phyloP scores from a whole-genome alignment of 53 echinoderm and acorn worm species.

The Apostichopus leukothele region DNA sequence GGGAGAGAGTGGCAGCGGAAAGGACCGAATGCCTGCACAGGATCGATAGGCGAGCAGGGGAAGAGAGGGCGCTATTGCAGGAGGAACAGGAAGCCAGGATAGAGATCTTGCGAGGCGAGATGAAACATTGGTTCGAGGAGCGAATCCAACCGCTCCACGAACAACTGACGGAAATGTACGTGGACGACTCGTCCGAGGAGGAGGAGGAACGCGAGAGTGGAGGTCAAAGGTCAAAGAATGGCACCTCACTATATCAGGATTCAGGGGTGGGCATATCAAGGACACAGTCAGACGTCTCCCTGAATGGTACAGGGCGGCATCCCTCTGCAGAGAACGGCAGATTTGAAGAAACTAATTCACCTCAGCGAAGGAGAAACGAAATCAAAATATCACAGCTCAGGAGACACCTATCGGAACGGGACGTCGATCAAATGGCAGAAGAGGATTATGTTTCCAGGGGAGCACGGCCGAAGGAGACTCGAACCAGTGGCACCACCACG shows the following conservation, averaged over 20 bases:
- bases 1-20: conserved; percentile 84
- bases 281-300: conserved; percentile 52
- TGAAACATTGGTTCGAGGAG: conserved; percentile 73
- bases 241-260: conserved; percentile 48
- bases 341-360: conserved; percentile 34
- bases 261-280: conserved; percentile 30
- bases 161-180: conserved; percentile 55
- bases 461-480: conserved; percentile 60
- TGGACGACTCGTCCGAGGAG: conserved; percentile 49
- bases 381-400: conserved; percentile 3
- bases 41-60: conserved; percentile 73
- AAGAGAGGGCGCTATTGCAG: conserved; percentile 75
- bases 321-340: conserved; percentile 39
- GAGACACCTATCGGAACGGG: conserved; percentile 8
- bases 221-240: conserved; percentile 42
- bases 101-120: conserved; percentile 62
- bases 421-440: conserved; percentile 30
- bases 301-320: conserved; percentile 38
- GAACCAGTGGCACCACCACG: conserved; percentile 52
- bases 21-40: conserved; percentile 84
- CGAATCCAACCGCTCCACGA: conserved; percentile 77
- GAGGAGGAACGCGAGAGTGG: neutral
- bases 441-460: conserved; percentile 55
- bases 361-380: neutral
- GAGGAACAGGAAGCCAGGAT: conserved; percentile 75